Percentiles rank a stretch among this genome's conserved stretches.
Conservation (phyloP, 1,140 invertebrate genomes). For the Zaprionus vittiger region DNA sequence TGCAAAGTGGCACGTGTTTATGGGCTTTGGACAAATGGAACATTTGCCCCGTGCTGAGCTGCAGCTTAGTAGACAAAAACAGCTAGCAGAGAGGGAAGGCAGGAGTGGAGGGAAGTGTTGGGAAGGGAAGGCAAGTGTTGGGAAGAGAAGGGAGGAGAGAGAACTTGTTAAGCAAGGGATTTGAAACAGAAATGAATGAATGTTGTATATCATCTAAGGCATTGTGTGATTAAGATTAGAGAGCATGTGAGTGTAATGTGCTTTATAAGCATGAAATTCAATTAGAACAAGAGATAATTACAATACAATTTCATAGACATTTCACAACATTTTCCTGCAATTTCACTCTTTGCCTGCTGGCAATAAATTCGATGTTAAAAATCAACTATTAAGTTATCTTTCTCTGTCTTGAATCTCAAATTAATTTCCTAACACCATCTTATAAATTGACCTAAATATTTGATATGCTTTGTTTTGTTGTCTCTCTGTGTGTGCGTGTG, state of each 20-base stretch:
- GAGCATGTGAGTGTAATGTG: not conserved
- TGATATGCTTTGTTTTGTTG: slow-evolving; percentile 14
- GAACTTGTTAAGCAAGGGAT: too few species aligned
- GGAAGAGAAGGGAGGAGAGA: too few species aligned
- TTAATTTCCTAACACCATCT: slow-evolving; percentile 24
- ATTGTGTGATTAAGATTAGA: not conserved
- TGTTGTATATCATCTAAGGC: not conserved
- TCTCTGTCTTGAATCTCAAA: not conserved
- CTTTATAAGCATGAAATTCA: not conserved
- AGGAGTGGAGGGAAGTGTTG: too few species aligned
- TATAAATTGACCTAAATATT: slow-evolving; percentile 30
- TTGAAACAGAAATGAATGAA: not conserved
- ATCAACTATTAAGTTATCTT: not conserved
- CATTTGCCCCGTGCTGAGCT: slow-evolving; percentile 54
- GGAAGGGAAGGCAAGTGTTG: too few species aligned
- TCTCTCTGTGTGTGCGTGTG: not conserved
- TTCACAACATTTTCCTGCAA: not conserved
- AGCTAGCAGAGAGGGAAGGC: too few species aligned
- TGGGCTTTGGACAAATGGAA: slow-evolving; percentile 59
- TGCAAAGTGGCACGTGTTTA: slow-evolving; percentile 76
- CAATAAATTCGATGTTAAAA: not conserved
- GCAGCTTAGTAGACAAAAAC: slow-evolving; percentile 29
- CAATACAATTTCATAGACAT: not conserved
- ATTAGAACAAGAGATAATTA: not conserved
- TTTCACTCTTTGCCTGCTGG: not conserved